Base-by-base conservation (phyloP, 2,113 vertebrate species). In the Poeciliopsis occidentalis region DNA sequence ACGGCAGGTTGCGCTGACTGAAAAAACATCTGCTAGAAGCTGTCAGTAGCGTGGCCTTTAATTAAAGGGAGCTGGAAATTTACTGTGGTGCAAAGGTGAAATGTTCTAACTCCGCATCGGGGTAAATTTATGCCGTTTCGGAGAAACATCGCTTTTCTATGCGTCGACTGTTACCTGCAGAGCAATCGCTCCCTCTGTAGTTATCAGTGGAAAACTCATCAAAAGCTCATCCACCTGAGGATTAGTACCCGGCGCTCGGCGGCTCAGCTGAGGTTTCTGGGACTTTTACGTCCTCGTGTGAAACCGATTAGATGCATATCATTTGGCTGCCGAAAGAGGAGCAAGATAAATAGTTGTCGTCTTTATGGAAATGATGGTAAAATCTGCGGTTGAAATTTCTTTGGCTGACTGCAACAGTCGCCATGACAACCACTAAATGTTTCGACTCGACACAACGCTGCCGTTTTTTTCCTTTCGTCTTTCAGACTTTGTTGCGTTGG, bases 261-360 rank as follows among this genome's bases (percentile, higher is more conserved):
- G 5, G 44, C 17, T 47, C 6, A 7, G 17, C 17, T 17, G 13
- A 47, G 44, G 44, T 47, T 47, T 47, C 44, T 47, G 44, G 4
- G 15, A 47, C 13, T 47, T 47, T 47, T 47, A 47, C 17, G 17
- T 19, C 44, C 44, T 47, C 5, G 13, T 47, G 44, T 47, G 13
- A 47, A 47, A 47, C 44, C 13, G 13, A 47, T 47, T 17, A 47
- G 44, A 47, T 19, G 13, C 71, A 37, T 83, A 76, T 88, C 67
- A 86, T 87, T 88, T 84, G 41, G n/a, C 74, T 41, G 61, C 66
- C 85, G 76, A 85, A 79, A 57, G 15, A 24, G 62, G 78, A 74
- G 83, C 76, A 82, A 87, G 76, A 85, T 69, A 81, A 89, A 86
- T 74, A 80, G 71, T 31, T 85, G 75, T 75, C 54, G 64, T 47